Evolutionary conservation across 2,888 invertebrate genomes (phyloP).

Genomic region (Venustoraphidia nigricollis): DNA sequence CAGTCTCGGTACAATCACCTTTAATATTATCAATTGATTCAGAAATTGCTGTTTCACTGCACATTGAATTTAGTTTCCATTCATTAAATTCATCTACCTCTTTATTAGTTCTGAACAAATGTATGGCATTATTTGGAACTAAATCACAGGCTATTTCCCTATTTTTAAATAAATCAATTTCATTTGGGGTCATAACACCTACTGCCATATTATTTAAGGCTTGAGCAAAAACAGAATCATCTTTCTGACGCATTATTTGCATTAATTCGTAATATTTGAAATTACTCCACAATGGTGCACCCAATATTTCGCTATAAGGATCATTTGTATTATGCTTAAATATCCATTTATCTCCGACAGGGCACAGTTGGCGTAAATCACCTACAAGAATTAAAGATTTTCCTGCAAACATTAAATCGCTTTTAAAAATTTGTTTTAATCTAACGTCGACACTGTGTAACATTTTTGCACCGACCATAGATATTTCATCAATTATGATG

Average conservation of each 20-base stretch:
- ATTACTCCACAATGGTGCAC: too few relatives aligned
- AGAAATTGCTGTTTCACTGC: background rate
- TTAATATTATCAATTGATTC: background rate
- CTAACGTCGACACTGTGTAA: too few relatives aligned
- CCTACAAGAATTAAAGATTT: too few relatives aligned
- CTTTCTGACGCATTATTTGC: slow-evolving; percentile 18
- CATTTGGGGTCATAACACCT: slow-evolving; percentile 12
- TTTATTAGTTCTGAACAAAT: slow-evolving; percentile 7
- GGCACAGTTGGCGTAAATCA: too few relatives aligned
- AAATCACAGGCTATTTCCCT: slow-evolving; percentile 1
- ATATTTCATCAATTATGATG: slow-evolving; percentile 20
- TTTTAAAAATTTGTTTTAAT: too few relatives aligned
- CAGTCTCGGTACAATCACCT: too few relatives aligned
- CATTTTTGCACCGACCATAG: too few relatives aligned
- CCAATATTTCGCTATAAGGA: too few relatives aligned
- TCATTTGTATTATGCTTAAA: too few relatives aligned
- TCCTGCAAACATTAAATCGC: too few relatives aligned
- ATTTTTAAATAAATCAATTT: slow-evolving; percentile 12
- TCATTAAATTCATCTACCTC: slow-evolving; percentile 8
- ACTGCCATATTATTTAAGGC: slow-evolving; percentile 15
- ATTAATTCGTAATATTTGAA: too few relatives aligned
- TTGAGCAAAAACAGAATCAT: slow-evolving; percentile 13
- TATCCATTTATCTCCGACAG: too few relatives aligned
- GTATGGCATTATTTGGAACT: slow-evolving; percentile 7
- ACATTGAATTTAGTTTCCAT: background rate